These are phyloP conservation scores for Diloba caeruleocephala DNA, from an alignment of 2,888 invertebrate genomes.

Conservation along the genomic window DNA sequence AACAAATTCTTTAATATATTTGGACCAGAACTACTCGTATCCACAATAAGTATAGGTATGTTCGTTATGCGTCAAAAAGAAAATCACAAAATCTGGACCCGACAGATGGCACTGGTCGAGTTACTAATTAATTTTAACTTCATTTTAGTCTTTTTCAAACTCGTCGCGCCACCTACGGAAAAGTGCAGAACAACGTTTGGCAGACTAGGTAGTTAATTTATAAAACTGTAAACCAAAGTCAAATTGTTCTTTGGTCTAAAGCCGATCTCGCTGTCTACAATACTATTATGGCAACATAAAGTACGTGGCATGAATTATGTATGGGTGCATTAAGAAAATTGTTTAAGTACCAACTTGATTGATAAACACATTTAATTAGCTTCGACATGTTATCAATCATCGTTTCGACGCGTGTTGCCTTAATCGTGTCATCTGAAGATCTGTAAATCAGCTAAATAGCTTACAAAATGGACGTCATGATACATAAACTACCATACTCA, in stretches of 20 bases:
- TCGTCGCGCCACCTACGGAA: no score
- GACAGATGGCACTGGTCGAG: no score
- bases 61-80: no score
- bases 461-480: background rate
- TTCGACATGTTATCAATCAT: conserved; percentile 21
- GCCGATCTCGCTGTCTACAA: background rate
- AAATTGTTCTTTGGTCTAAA: background rate
- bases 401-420: conserved; percentile 1
- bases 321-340: conserved; percentile 28
- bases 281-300: background rate
- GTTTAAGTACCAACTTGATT: conserved; percentile 36
- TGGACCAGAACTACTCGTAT: no score
- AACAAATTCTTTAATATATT: no score
- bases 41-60: no score
- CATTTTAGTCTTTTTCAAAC: no score
- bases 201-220: no score
- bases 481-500: background rate
- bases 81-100: no score
- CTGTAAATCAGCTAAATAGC: background rate
- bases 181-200: no score
- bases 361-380: conserved; percentile 24
- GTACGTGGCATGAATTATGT: conserved; percentile 14
- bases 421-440: background rate
- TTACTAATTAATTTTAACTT: no score
- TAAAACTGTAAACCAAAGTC: no score